Base-by-base conservation (phyloP, 1,140 invertebrate species). In the Phymorhynchus buccinoides region DNA sequence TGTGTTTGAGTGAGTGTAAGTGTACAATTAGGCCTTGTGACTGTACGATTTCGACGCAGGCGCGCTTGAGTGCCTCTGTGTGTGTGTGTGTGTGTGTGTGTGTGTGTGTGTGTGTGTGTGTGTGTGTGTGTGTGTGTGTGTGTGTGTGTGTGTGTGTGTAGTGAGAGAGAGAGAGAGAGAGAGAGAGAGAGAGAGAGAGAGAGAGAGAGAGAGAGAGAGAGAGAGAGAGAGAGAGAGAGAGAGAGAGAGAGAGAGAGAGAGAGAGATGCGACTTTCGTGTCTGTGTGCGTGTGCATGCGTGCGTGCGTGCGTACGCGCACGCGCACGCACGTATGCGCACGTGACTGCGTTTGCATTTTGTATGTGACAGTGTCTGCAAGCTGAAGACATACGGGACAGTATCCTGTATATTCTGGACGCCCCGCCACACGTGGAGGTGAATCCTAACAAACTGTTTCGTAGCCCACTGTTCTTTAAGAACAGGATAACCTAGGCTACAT, bases 371-470 rank as follows among this genome's bases (percentile, higher is more conserved):
- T 83, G 80, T 71, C 41, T 90, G 27, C 80, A 89, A 44, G 48
- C 84, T 42, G 85, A 86, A 30, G 89, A 90, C 78, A 82, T 90
- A 16, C 85, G 82, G 1, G 88, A 89, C 42, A 78, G 89, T 35
- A 77, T 90, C 30, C 41, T 90, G 0, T 90, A 88, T 81, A 86
- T 87, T 42, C 44, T 90, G 42, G 80, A 83, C 77, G 87, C 89
- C 32, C 89, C 90, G 71, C 62, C 85, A n/a, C 88, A 88, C 39
- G 87, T 87, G 18, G 84, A 90, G 88, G 90, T 90, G 68, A 56
- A n/a, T n/a, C n/a, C n/a, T n/a, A n/a, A n/a, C n/a, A n/a, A n/a
- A n/a, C n/a, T n/a, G n/a, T n/a, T n/a, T n/a, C n/a, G n/a, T n/a
- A n/a, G n/a, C n/a, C n/a, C n/a, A n/a, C n/a, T n/a, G n/a, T n/a